A percentile compares a stretch with the other conserved stretches of the same genome.
Evolutionary conservation across 2,113 vertebrate species (phyloP).

Genomic region (Narcine bancroftii): DNA sequence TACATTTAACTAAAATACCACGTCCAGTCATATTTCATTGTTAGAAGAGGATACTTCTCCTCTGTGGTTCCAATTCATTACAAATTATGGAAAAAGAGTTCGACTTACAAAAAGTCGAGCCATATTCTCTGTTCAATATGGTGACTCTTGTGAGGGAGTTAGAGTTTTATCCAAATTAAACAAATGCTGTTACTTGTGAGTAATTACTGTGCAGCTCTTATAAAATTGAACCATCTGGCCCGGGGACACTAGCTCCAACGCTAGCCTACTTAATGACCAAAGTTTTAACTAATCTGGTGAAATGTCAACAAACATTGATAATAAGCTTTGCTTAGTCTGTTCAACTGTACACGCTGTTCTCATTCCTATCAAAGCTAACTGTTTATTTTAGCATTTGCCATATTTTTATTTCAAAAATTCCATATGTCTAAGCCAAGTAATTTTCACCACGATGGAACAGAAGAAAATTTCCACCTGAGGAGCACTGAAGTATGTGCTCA

Average conservation of each 20-base stretch:
- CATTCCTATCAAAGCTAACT: not conserved
- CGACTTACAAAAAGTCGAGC: not conserved
- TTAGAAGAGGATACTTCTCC: not conserved
- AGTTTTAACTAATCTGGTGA: constrained; percentile 17
- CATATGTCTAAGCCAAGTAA: not conserved
- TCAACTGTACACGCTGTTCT: not conserved
- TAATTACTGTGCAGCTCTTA: not conserved
- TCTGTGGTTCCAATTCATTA: not conserved
- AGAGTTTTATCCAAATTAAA: not conserved
- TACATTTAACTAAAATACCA: not conserved
- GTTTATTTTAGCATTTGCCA: not conserved
- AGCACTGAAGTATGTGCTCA: not conserved
- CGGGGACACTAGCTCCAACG: not conserved
- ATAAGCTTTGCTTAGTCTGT: not conserved
- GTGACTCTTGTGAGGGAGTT: not conserved
- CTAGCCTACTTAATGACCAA: constrained; percentile 3
- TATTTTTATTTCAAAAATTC: not conserved
- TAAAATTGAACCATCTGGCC: not conserved
- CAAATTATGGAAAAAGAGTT: not conserved
- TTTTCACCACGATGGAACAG: not conserved
- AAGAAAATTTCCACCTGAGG: not conserved
- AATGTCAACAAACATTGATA: constrained; percentile 19
- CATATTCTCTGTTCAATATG: not conserved
- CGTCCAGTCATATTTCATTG: too few relatives aligned
- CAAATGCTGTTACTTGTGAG: not conserved